These are phyloP conservation scores for Lumbricus terrestris DNA, from an alignment of 2,888 invertebrate species.

Conservation along the genomic window DNA sequence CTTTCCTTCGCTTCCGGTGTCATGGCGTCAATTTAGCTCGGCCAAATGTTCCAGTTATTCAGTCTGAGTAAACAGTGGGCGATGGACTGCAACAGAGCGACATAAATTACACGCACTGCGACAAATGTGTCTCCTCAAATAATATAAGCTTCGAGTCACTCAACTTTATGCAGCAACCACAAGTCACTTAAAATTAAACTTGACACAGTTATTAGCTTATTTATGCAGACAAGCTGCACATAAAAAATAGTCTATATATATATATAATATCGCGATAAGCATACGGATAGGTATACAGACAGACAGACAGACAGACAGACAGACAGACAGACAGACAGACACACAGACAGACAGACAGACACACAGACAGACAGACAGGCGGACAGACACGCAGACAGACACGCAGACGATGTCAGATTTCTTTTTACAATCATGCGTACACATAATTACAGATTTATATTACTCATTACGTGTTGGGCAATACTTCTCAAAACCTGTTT, in stretches of 20 bases:
- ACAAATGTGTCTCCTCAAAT: background rate
- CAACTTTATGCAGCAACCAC: background rate
- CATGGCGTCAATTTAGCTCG: background rate
- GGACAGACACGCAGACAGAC: background rate
- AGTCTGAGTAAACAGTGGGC: background rate
- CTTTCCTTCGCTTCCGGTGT: background rate
- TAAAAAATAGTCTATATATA: too few relatives aligned
- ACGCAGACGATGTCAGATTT: background rate
- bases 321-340: background rate
- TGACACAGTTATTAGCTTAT: background rate
- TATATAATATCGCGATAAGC: too few relatives aligned
- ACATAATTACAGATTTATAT: background rate
- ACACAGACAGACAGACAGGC: too few relatives aligned
- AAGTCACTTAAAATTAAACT: background rate
- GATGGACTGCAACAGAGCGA: background rate
- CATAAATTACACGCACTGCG: background rate
- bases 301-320: background rate
- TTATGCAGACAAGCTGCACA: too few relatives aligned
- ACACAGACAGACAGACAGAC: background rate
- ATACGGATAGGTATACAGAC: background rate
- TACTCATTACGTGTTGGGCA: background rate
- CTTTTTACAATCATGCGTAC: background rate
- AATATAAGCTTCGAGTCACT: background rate
- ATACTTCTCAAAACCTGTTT: too few relatives aligned
- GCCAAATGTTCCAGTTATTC: background rate